Evolutionary conservation across 2,888 invertebrate genomes (phyloP).

Genomic region (Perithous albicinctus): DNA sequence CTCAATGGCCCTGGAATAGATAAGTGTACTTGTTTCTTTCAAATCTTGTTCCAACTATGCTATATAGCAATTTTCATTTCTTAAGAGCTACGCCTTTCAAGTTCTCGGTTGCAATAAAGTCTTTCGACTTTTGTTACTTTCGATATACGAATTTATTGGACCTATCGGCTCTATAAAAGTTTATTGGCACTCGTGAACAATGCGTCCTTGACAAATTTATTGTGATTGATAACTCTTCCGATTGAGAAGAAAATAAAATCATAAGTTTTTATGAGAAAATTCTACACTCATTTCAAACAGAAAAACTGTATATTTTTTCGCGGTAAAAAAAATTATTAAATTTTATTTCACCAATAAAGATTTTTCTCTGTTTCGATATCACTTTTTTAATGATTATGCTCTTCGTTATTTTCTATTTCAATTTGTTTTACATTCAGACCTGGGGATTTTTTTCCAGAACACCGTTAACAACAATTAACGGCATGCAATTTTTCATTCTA

Average conservation of each 20-base stretch:
- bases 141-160: background rate
- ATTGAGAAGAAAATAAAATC: background rate
- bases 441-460: no score
- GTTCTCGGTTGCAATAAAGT: background rate
- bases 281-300: no score
- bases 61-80: background rate
- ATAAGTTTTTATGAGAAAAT: no score
- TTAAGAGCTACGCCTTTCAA: background rate
- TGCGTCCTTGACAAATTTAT: background rate
- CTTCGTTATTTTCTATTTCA: no score
- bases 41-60: background rate
- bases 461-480: no score
- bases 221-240: background rate
- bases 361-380: no score
- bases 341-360: no score
- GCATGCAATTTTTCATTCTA: no score
- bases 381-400: no score
- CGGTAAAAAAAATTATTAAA: no score
- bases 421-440: no score
- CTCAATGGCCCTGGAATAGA: conserved; percentile 31
- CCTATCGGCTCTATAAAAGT: background rate
- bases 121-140: background rate
- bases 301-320: no score
- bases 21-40: conserved; percentile 24
- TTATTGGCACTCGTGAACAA: background rate